Base-by-base conservation (phyloP, 2,888 invertebrate genomes). In the Eurytoma adleriae region DNA sequence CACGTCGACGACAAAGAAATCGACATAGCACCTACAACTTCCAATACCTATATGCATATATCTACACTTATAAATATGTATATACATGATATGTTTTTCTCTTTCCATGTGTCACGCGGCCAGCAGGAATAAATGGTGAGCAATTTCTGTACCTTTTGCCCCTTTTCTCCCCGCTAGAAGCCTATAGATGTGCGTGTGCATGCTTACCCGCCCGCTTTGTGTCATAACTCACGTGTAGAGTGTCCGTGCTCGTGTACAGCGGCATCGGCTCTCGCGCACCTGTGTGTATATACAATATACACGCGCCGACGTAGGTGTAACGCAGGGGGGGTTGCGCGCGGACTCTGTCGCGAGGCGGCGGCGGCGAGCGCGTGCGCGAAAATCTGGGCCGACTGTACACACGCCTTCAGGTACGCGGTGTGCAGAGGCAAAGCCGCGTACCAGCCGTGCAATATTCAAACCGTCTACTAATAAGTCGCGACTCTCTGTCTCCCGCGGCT, bases 91-190 rank as follows among this genome's bases (percentile, higher is more conserved):
- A 62, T 56, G 59, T 75, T 69, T 75, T 14, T 75, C 70, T 62
- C 50, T 85, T 87, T 87, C 84, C 86, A 66, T 89, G 88, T 89
- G 89, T 86, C 89, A 89, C 86, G 89, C 89, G 78, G 85, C 86
- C 75, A 84, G 84, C 86, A 90, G 90, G 90, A 89, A 90, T 86
- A 90, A 90, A 88, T 90, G 90, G 90, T 90, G 87, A 90, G 90
- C 85, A 80, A 75, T 69, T 50, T 40, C 48, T 62, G 57, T 64
- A 27, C 59, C 64, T 79, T 54, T 75, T 75, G 24, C 52, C 56
- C 50, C 20, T 24, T 56, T n/a, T 64, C 61, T 24, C 68, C 64
- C 12, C 40, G 48, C 62, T 40, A 14, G 14, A 20, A 18, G 30
- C 48, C 30, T 59, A 54, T 64, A 50, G 18, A 3, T 54, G n/a